These are phyloP conservation scores for Irena cyanogastra DNA, from an alignment of 2,113 vertebrate genomes.

Conservation along the genomic window DNA sequence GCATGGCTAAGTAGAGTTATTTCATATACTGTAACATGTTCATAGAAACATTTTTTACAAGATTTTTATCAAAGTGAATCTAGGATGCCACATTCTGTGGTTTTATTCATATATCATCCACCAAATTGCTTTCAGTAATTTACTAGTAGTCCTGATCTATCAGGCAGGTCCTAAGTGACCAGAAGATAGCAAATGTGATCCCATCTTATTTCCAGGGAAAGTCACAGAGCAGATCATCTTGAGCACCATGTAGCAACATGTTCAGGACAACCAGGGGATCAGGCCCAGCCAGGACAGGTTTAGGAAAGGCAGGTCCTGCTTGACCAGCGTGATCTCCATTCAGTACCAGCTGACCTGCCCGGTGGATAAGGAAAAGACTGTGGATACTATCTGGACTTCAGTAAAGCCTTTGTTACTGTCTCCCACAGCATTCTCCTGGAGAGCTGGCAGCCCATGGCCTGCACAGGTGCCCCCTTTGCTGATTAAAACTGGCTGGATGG, in stretches of 20 bases:
- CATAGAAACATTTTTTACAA: not conserved
- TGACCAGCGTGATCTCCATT: not conserved
- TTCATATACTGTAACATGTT: not conserved
- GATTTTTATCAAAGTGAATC: not conserved
- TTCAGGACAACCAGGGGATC: not conserved
- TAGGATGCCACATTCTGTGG: not conserved
- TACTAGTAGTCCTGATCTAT: not conserved
- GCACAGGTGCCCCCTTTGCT: not conserved
- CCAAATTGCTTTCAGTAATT: not conserved
- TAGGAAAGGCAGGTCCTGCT: not conserved
- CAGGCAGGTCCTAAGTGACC: not conserved
- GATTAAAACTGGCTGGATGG: not conserved
- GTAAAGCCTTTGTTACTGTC: not conserved
- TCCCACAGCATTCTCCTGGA: not conserved
- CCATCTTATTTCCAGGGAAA: not conserved
- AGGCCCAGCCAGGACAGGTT: accelerated
- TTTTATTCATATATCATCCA: not conserved
- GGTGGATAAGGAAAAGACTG: not conserved
- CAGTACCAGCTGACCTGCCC: not conserved
- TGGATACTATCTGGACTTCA: not conserved
- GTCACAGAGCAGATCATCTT: not conserved
- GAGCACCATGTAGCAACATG: not conserved
- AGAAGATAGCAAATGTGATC: not conserved
- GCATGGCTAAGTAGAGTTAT: not conserved
- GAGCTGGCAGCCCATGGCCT: not conserved